Conservation (phyloP, 2,797 vertebrate genomes). For the Notamacropus eugenii region DNA sequence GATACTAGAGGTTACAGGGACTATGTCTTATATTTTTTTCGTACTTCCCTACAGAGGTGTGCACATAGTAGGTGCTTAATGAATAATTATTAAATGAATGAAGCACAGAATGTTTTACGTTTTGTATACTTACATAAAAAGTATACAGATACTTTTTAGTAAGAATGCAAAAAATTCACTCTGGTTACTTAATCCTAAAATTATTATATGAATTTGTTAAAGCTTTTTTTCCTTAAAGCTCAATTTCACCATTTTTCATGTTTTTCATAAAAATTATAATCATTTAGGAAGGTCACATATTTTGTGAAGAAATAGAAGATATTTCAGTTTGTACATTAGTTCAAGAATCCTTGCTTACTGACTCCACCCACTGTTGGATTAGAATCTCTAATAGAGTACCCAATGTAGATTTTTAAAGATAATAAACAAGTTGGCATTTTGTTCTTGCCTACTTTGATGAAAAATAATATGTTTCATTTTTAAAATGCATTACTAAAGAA, state of each 20-base stretch:
- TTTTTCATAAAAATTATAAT: slow-evolving; percentile 21
- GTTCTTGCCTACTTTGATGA: slow-evolving; percentile 38
- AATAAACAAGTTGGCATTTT: slow-evolving; percentile 31
- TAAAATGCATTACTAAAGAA: slow-evolving; percentile 12
- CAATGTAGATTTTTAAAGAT: neutral
- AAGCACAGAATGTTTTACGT: neutral
- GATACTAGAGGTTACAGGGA: neutral
- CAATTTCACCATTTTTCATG: slow-evolving; percentile 12
- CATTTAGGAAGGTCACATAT: slow-evolving; percentile 8
- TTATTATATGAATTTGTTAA: slow-evolving; percentile 35
- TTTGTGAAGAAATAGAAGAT: slow-evolving; percentile 13
- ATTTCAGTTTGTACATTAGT: neutral
- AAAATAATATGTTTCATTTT: slow-evolving; percentile 60
- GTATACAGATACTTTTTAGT: neutral
- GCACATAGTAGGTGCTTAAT: neutral
- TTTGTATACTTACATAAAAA: neutral
- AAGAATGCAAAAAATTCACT: slow-evolving; percentile 15
- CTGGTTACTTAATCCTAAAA: neutral
- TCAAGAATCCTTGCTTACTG: neutral
- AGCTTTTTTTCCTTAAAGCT: slow-evolving; percentile 31
- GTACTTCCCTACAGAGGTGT: neutral
- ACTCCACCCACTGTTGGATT: neutral
- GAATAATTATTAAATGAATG: slow-evolving; percentile 11
- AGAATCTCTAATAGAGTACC: slow-evolving; percentile 26
- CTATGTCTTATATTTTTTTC: slow-evolving; percentile 22